These are phyloP conservation scores for Mionectes olivaceus DNA, from an alignment of 2,797 vertebrate species.

Conservation along the genomic window DNA sequence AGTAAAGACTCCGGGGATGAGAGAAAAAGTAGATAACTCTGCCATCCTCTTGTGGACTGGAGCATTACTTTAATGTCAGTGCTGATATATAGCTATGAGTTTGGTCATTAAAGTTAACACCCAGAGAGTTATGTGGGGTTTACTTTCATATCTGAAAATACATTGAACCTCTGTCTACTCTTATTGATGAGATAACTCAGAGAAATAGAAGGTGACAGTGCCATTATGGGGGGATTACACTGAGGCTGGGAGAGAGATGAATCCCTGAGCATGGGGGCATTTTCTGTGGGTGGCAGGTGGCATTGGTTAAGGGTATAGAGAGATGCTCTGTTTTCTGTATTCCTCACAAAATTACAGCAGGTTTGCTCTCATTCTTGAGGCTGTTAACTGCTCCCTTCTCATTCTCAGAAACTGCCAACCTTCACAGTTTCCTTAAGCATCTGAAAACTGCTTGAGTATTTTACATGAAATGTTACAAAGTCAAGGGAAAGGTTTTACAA, in stretches of 20 bases:
- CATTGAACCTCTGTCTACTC: conserved; percentile 50
- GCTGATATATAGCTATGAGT: conserved; percentile 55
- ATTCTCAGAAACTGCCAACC: neutral
- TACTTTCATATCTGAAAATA: conserved; percentile 59
- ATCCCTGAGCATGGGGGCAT: neutral
- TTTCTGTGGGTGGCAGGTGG: neutral
- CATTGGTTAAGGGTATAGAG: neutral
- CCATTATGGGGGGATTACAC: conserved; percentile 17
- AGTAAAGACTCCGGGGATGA: neutral
- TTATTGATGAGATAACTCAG: conserved; percentile 65
- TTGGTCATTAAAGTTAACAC: conserved; percentile 63
- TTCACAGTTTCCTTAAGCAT: neutral
- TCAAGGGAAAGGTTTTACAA: neutral
- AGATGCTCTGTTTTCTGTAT: neutral
- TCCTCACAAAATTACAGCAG: neutral
- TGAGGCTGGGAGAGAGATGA: neutral
- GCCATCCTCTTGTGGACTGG: neutral
- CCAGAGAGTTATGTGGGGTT: conserved; percentile 47
- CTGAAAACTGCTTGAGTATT: neutral
- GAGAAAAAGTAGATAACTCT: conserved; percentile 27
- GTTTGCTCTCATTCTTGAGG: neutral
- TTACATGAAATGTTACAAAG: neutral
- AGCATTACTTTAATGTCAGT: conserved; percentile 59
- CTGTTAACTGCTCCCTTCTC: neutral
- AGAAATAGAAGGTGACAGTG: conserved; percentile 55